Percentiles rank a stretch among this genome's conserved stretches.
phyloP scores from a whole-genome alignment of 2,888 invertebrate genomes.

The Pollenia labialis region DNA sequence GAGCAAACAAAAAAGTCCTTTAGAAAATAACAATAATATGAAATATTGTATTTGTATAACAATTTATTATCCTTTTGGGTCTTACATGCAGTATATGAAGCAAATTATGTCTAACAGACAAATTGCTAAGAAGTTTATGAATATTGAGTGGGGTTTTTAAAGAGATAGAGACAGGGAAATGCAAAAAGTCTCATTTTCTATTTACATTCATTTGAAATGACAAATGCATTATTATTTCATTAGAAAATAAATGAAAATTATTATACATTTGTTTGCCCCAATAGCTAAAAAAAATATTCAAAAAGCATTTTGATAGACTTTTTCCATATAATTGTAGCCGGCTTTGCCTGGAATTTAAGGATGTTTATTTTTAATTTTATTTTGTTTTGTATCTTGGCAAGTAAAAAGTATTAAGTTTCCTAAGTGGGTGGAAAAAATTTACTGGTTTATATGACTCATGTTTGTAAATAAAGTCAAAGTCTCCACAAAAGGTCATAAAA shows the following conservation, averaged over 20 bases:
- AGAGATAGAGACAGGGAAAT: background rate
- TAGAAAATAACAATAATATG: slow-evolving; percentile 28
- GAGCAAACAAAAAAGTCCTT: slow-evolving; percentile 11
- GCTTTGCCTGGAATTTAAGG: too few relatives aligned
- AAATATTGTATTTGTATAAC: slow-evolving; percentile 45
- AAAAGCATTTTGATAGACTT: background rate
- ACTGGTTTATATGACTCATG: slow-evolving; percentile 8
- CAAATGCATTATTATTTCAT: slow-evolving; percentile 56
- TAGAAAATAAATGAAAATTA: slow-evolving; percentile 49
- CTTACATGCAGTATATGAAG: background rate
- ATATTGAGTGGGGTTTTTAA: too few relatives aligned
- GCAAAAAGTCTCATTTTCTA: background rate
- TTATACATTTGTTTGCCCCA: background rate
- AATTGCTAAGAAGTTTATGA: too few relatives aligned
- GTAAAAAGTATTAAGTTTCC: slow-evolving; percentile 21
- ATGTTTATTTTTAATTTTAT: too few relatives aligned
- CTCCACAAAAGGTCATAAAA: too few relatives aligned
- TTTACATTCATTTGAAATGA: background rate
- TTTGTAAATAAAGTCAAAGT: background rate
- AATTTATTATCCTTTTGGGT: slow-evolving; percentile 52
- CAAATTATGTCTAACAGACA: too few relatives aligned
- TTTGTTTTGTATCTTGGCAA: too few relatives aligned
- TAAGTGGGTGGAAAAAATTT: background rate
- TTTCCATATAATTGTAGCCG: too few relatives aligned
- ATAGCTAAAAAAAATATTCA: background rate